phyloP scores from a whole-genome alignment of 2,797 vertebrate genomes.

The Thunnus albacares region DNA sequence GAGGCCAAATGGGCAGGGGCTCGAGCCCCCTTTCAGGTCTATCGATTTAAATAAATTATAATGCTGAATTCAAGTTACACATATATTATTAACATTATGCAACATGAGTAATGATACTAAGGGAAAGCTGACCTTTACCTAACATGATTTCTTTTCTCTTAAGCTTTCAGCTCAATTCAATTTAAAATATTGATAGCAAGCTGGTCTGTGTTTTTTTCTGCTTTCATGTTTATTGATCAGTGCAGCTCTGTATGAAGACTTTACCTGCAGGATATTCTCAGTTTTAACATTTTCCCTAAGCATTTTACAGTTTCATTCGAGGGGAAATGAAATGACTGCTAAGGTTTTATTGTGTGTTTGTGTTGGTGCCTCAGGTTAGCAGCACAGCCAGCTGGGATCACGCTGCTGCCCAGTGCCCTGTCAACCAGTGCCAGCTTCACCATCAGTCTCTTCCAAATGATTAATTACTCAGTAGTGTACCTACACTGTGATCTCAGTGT shows the following conservation, averaged over 20 bases:
- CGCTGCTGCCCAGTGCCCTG: constrained; percentile 74
- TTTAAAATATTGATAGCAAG: constrained; percentile 46
- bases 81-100: not conserved
- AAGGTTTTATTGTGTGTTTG: constrained; percentile 42
- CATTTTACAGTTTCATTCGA: constrained; percentile 14
- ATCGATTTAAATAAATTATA: not conserved
- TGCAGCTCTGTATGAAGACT: not conserved
- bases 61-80: not conserved
- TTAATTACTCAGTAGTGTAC: constrained; percentile 87
- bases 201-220: not conserved
- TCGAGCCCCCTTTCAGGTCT: too few relatives aligned
- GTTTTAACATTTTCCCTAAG: constrained; percentile 1
- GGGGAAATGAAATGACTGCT: not conserved
- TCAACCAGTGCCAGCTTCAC: constrained; percentile 82
- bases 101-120: constrained; percentile 11
- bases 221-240: constrained; percentile 27
- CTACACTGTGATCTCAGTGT: constrained; percentile 87
- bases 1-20: too few relatives aligned
- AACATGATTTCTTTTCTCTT: constrained; percentile 38
- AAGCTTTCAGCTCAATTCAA: constrained; percentile 36
- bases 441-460: constrained; percentile 90
- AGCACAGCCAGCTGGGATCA: constrained; percentile 76
- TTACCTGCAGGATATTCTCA: constrained; percentile 10
- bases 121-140: constrained; percentile 30
- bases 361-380: constrained; percentile 70